Evolutionary conservation across 2,113 vertebrate species (phyloP).

Genomic region (Gnathonemus longibarbis): DNA sequence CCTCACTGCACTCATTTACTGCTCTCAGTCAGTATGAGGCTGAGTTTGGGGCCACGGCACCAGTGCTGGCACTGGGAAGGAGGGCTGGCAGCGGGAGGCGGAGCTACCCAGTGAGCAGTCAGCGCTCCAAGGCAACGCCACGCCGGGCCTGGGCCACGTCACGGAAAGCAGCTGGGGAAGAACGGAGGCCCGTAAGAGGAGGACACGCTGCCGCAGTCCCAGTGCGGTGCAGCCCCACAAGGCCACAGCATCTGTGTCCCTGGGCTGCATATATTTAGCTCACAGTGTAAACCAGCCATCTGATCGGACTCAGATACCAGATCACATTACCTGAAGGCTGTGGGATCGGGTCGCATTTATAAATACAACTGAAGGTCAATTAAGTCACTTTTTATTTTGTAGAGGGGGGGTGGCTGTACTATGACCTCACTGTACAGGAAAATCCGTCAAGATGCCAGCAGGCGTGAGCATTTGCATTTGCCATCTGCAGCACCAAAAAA

Average conservation of each 20-base stretch:
- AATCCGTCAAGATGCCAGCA: neutral
- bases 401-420: neutral
- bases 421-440: neutral
- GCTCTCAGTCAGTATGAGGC: conserved; percentile 3
- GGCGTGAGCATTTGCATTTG: neutral
- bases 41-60: neutral
- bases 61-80: neutral
- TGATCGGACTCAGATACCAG: neutral
- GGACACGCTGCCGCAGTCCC: neutral
- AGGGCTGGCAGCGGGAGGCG: neutral
- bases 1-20: neutral
- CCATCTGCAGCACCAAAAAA: neutral
- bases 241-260: neutral
- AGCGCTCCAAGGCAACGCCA: neutral
- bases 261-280: neutral
- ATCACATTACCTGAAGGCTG: neutral
- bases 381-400: neutral
- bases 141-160: neutral
- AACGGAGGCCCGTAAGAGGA: neutral
- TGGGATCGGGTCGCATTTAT: neutral
- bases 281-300: neutral
- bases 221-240: neutral
- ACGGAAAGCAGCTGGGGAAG: neutral
- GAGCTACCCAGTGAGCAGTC: neutral
- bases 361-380: neutral